Conservation (phyloP, 1,140 invertebrate species). For the Chelonus insularis region DNA sequence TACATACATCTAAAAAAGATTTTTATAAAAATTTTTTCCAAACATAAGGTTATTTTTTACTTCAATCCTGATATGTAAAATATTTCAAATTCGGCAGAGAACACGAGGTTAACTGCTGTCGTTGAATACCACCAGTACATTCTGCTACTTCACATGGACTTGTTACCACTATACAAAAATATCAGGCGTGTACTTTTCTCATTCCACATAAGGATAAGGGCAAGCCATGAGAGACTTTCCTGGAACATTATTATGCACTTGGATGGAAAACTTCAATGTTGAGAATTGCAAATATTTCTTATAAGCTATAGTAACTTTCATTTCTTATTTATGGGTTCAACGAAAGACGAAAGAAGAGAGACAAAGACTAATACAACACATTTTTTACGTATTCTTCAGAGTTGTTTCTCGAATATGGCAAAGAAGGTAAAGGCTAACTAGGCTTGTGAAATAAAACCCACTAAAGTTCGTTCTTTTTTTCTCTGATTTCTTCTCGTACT, state of each 20-base stretch:
- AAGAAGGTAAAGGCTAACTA: too few relatives aligned
- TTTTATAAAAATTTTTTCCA: too few relatives aligned
- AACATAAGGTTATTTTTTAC: not conserved
- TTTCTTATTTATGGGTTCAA: not conserved
- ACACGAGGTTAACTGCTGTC: conserved; percentile 9
- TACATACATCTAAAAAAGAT: not conserved
- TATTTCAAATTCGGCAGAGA: not conserved
- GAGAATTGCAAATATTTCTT: conserved; percentile 9
- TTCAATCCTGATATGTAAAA: not conserved
- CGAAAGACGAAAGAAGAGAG: not conserved
- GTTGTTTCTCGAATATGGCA: too few relatives aligned
- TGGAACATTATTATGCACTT: conserved; percentile 6
- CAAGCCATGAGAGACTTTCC: not conserved
- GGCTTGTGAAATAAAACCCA: too few relatives aligned
- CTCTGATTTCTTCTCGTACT: too few relatives aligned
- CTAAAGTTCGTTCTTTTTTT: too few relatives aligned
- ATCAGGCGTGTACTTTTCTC: not conserved
- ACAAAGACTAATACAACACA: not conserved
- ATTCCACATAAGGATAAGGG: conserved; percentile 7
- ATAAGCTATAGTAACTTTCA: not conserved
- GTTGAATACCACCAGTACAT: not conserved
- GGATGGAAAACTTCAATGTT: conserved; percentile 1
- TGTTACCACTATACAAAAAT: not conserved
- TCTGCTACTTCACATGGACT: not conserved
- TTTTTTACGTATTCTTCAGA: not conserved